phyloP scores from a whole-genome alignment of 2,113 vertebrate species.

The Sander lucioperca region DNA sequence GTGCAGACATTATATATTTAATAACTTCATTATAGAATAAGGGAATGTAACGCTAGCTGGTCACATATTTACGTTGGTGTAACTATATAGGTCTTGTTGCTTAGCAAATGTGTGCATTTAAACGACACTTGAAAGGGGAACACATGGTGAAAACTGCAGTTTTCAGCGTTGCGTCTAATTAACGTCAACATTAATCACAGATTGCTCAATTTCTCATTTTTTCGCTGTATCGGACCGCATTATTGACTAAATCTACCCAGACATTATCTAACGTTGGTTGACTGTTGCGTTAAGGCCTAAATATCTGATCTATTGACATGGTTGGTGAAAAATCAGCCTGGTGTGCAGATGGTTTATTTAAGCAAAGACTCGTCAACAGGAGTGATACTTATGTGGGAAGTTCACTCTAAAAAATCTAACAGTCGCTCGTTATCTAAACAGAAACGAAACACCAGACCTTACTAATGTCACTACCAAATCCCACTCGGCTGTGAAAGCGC shows the following conservation, averaged over 20 bases:
- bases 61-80: background rate
- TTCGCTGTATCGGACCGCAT: background rate
- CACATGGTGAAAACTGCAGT: background rate
- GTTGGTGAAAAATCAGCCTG: too few species aligned
- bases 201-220: background rate
- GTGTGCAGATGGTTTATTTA: background rate
- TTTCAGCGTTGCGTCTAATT: too few species aligned
- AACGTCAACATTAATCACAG: background rate
- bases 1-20: background rate
- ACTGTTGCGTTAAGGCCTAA: background rate
- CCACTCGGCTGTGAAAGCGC: background rate
- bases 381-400: background rate
- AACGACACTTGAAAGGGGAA: background rate
- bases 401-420: background rate
- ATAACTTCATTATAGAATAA: background rate
- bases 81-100: too few species aligned
- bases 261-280: background rate
- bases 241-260: background rate
- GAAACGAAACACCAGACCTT: slow-evolving; percentile 14
- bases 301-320: too few species aligned
- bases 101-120: background rate
- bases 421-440: background rate
- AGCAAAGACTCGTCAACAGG: background rate
- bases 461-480: background rate
- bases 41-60: background rate